These are phyloP conservation scores for Chloromyia formosa DNA, from an alignment of 2,888 invertebrate genomes.

Conservation along the genomic window DNA sequence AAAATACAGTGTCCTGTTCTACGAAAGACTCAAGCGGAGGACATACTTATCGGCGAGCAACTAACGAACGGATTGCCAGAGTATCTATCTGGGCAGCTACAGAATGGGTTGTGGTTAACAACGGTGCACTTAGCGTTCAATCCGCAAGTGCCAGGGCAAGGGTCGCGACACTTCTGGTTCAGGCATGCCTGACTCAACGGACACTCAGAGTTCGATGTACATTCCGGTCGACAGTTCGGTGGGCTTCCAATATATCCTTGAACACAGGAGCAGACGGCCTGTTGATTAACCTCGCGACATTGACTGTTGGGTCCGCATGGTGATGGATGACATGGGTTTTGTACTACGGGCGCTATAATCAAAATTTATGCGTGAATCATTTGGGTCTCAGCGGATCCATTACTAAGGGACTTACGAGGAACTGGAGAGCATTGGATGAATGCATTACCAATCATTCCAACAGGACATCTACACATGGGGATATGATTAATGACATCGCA, in stretches of 20 bases:
- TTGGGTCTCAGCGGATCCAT: not conserved
- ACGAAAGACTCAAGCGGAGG: not conserved
- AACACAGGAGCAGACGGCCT: constrained; percentile 77
- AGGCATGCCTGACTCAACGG: constrained; percentile 73
- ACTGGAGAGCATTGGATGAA: constrained; percentile 67
- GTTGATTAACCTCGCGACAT: constrained; percentile 74
- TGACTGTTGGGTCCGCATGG: constrained; percentile 83
- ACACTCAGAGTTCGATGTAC: constrained; percentile 75
- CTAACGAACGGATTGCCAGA: constrained; percentile 81
- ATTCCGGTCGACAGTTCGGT: constrained; percentile 80
- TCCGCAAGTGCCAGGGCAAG: constrained; percentile 73
- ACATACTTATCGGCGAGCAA: constrained; percentile 71
- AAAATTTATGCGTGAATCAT: too few species aligned
- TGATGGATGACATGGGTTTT: constrained; percentile 68
- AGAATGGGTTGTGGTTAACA: constrained; percentile 77
- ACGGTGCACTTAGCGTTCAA: constrained; percentile 70
- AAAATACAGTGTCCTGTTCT: not conserved
- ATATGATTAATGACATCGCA: constrained; percentile 82
- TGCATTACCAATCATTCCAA: constrained; percentile 79
- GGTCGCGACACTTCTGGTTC: constrained; percentile 76
- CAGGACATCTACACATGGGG: constrained; percentile 78
- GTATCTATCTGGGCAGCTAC: constrained; percentile 73
- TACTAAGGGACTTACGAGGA: constrained; percentile 56
- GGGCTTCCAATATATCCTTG: constrained; percentile 73
- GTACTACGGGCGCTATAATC: constrained; percentile 58